These are phyloP conservation scores for Pegoplata infirma DNA, from an alignment of 2,888 invertebrate genomes.

Conservation along the genomic window DNA sequence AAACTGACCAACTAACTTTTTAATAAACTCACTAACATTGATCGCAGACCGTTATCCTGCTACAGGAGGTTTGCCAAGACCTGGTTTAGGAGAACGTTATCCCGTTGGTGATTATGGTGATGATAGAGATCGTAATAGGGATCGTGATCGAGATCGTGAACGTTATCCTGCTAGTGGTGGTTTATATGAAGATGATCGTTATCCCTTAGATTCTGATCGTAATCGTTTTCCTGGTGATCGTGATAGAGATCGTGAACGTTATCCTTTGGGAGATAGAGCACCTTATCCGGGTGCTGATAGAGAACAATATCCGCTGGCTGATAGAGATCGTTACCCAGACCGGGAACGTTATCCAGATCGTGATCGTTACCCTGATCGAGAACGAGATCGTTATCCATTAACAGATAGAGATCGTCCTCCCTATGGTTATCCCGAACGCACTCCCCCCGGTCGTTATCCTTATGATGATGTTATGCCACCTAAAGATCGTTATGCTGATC, in stretches of 20 bases:
- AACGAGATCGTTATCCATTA: constrained; percentile 65
- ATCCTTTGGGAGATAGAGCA: constrained; percentile 58
- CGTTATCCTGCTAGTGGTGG: constrained; percentile 63
- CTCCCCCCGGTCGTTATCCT: constrained; percentile 65
- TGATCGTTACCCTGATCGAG: constrained; percentile 66
- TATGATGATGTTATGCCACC: constrained; percentile 66
- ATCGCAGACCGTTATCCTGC: constrained; percentile 76
- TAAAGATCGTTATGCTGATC: constrained; percentile 67
- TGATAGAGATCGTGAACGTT: constrained; percentile 66
- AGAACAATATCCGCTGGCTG: constrained; percentile 61
- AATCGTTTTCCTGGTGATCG: constrained; percentile 66
- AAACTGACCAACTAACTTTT: constrained; percentile 61
- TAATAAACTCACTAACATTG: constrained; percentile 72
- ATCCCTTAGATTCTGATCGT: constrained; percentile 65
- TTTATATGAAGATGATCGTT: constrained; percentile 64
- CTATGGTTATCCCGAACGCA: constrained; percentile 60
- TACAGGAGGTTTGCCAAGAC: constrained; percentile 72
- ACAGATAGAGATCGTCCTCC: constrained; percentile 61
- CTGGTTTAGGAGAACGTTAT: constrained; percentile 71
- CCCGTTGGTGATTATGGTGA: constrained; percentile 76
- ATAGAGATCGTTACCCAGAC: constrained; percentile 68
- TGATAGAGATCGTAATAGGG: constrained; percentile 56
- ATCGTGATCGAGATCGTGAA: constrained; percentile 65
- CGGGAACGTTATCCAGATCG: constrained; percentile 70
- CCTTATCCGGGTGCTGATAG: constrained; percentile 60